Conservation (phyloP, 2,888 invertebrate genomes). For the Synanthedon andrenaeformis region DNA sequence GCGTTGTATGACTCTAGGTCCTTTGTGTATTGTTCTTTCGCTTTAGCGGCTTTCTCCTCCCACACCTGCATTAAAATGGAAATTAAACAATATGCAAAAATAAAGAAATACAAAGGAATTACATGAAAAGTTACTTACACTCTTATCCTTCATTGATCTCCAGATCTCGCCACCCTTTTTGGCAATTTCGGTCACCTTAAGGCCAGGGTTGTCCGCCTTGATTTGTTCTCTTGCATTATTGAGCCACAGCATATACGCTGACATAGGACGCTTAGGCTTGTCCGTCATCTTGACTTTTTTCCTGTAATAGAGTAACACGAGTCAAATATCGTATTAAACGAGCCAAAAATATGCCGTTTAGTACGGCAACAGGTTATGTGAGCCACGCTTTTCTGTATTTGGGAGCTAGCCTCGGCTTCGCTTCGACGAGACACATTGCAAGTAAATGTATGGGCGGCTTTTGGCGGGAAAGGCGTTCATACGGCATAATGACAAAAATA, state of each 20-base stretch:
- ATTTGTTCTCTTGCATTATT: conserved; percentile 89
- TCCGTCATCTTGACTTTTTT: conserved; percentile 79
- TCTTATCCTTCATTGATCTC: conserved; percentile 90
- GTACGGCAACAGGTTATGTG: conserved; percentile 37
- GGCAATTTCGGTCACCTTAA: conserved; percentile 91
- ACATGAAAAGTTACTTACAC: conserved; percentile 66
- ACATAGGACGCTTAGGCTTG: conserved; percentile 94
- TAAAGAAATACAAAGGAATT: conserved; percentile 3
- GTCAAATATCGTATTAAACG: conserved; percentile 10
- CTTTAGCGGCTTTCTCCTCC: conserved; percentile 89
- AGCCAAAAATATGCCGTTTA: conserved; percentile 12
- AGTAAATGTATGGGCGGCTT: conserved; percentile 49
- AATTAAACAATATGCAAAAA: conserved; percentile 1
- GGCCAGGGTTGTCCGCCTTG: conserved; percentile 91
- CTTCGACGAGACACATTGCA: conserved; percentile 11
- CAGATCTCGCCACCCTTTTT: conserved; percentile 97
- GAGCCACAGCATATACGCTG: conserved; percentile 96
- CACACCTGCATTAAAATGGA: conserved; percentile 74
- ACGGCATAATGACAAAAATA: conserved; percentile 12
- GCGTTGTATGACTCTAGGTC: conserved; percentile 92
- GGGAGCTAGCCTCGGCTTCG: conserved; percentile 31
- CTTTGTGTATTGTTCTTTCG: conserved; percentile 89
- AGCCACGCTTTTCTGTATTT: conserved; percentile 25
- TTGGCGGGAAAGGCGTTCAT: conserved; percentile 65
- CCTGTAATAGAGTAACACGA: conserved; percentile 31